Evolutionary conservation across 1,140 invertebrate genomes (phyloP).

Genomic region (Penaeus japonicus): DNA sequence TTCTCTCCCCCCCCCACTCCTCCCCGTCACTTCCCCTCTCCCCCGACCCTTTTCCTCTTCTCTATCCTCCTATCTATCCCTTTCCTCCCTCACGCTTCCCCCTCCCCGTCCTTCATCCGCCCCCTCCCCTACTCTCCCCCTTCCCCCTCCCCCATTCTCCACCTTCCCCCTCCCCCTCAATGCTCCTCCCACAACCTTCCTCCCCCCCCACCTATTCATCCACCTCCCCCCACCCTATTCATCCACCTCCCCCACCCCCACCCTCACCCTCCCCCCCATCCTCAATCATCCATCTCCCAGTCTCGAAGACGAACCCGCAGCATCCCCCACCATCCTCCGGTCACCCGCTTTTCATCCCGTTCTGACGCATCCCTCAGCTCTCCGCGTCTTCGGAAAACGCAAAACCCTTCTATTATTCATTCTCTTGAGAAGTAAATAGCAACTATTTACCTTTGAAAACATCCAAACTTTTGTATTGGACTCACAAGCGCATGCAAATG

Average conservation of each 20-base stretch:
- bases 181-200: background rate
- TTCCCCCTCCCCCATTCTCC: background rate
- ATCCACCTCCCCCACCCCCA: background rate
- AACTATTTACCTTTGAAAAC: conserved; percentile 53
- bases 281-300: background rate
- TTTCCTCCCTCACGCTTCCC: background rate
- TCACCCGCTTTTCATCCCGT: background rate
- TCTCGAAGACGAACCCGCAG: too few species aligned
- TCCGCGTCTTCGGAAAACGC: conserved; percentile 23
- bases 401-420: conserved; percentile 47
- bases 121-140: background rate
- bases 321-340: background rate
- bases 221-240: background rate
- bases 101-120: background rate
- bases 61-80: conserved; percentile 17
- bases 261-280: background rate
- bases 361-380: conserved; percentile 4
- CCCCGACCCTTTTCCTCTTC: background rate
- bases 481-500: conserved; percentile 49
- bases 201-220: background rate
- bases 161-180: background rate
- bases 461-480: conserved; percentile 53
- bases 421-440: conserved; percentile 53
- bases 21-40: background rate
- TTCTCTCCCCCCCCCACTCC: background rate